Evolutionary conservation across 1,140 invertebrate species (phyloP).

Genomic region (Andricus grossulariae): DNA sequence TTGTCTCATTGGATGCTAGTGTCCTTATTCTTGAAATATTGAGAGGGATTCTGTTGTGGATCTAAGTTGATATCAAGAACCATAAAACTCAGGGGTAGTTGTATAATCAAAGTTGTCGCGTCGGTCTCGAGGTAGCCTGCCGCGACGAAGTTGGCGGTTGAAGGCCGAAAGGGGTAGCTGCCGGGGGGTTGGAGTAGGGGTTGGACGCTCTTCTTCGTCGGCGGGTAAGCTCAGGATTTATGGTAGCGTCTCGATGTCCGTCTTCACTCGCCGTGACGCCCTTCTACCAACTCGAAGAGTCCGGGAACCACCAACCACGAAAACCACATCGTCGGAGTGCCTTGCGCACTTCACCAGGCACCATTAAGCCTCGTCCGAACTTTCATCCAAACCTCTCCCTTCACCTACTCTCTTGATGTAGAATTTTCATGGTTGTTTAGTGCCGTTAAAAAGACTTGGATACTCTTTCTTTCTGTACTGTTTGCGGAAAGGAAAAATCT

Average conservation of each 20-base stretch:
- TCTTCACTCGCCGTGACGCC: constrained; percentile 76
- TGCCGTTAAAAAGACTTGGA: neutral
- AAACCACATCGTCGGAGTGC: constrained; percentile 22
- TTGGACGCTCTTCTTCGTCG: constrained; percentile 67
- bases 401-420: neutral
- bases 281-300: constrained; percentile 70
- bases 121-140: constrained; percentile 67
- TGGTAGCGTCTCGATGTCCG: constrained; percentile 75
- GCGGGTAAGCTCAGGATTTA: constrained; percentile 73
- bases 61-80: constrained; percentile 12
- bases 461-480: neutral
- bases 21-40: neutral
- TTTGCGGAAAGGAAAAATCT: too few relatives aligned
- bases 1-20: too few relatives aligned
- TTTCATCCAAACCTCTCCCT: neutral
- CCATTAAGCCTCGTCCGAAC: constrained; percentile 23
- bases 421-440: constrained; percentile 11
- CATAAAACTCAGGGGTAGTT: constrained; percentile 56
- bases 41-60: neutral
- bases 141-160: constrained; percentile 62
- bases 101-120: constrained; percentile 70
- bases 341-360: constrained; percentile 29
- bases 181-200: constrained; percentile 48
- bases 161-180: constrained; percentile 31
- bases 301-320: constrained; percentile 53